A percentile compares a stretch with the other conserved stretches of the same genome.
These are phyloP conservation scores for Mustela erminea DNA, from an alignment of 2,797 vertebrate genomes.

Conservation along the genomic window DNA sequence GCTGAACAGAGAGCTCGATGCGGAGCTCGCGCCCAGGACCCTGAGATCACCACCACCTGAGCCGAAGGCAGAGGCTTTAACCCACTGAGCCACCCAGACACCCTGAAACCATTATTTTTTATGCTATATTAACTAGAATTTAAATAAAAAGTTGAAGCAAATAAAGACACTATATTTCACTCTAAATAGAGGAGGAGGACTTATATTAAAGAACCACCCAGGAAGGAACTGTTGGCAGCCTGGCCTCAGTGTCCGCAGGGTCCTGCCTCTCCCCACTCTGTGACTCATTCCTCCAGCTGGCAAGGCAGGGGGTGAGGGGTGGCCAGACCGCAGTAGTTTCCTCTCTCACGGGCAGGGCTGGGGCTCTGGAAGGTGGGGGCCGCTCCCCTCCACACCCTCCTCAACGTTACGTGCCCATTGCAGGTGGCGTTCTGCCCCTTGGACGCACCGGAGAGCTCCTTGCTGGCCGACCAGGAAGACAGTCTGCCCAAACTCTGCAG, in stretches of 20 bases:
- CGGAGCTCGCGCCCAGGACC: no score
- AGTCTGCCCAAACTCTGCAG: slow-evolving; percentile 55
- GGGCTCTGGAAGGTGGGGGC: not conserved
- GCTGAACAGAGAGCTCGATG: no score
- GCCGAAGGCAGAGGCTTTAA: no score
- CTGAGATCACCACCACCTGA: no score
- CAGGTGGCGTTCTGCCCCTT: slow-evolving; percentile 61
- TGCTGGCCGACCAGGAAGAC: not conserved
- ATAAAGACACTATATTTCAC: not conserved
- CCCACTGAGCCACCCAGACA: no score
- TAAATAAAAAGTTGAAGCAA: not conserved
- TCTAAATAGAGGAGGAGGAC: not conserved
- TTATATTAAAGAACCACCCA: not conserved
- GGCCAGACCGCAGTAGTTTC: not conserved
- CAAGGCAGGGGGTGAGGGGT: not conserved
- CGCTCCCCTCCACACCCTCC: not conserved
- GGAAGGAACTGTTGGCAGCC: not conserved
- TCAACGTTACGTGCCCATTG: not conserved
- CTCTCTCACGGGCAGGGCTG: not conserved
- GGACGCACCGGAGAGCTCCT: not conserved
- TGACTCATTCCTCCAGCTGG: not conserved
- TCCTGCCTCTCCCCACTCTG: not conserved
- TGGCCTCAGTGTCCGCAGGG: not conserved
- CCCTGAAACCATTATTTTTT: not conserved
- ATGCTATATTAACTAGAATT: not conserved